phyloP scores from a whole-genome alignment of 2,888 invertebrate species.

The Dendrolimus houi region DNA sequence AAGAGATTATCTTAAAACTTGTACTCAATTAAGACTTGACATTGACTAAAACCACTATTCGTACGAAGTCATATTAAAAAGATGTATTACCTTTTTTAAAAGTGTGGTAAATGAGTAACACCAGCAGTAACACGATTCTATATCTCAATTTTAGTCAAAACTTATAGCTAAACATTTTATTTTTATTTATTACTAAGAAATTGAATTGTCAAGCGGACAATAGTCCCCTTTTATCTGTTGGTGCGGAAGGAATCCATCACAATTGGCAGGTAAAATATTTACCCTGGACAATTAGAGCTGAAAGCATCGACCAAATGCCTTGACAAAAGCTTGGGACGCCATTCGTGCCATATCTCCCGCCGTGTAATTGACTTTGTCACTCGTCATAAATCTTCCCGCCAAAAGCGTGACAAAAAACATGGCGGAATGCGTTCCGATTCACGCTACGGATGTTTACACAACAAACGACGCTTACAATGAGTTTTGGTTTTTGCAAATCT shows the following conservation, averaged over 20 bases:
- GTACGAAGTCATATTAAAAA: too few species aligned
- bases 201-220: constrained; percentile 55
- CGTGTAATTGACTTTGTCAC: constrained; percentile 74
- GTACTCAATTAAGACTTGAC: too few species aligned
- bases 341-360: constrained; percentile 50
- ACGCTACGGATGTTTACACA: constrained; percentile 64
- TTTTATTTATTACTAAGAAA: constrained; percentile 25
- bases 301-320: constrained; percentile 59
- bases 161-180: background rate
- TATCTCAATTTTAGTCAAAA: too few species aligned
- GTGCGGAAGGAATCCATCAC: constrained; percentile 57
- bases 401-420: constrained; percentile 46
- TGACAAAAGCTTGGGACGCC: constrained; percentile 41
- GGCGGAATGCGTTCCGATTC: constrained; percentile 46
- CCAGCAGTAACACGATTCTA: too few species aligned
- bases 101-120: too few species aligned
- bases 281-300: constrained; percentile 62
- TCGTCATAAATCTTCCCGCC: constrained; percentile 64
- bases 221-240: constrained; percentile 22
- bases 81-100: too few species aligned
- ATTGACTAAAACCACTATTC: too few species aligned
- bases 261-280: constrained; percentile 70
- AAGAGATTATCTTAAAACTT: too few species aligned
- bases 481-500: constrained; percentile 17
- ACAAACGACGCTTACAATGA: constrained; percentile 42